Conservation (phyloP, 1,140 invertebrate genomes). For the Cyclina sinensis region DNA sequence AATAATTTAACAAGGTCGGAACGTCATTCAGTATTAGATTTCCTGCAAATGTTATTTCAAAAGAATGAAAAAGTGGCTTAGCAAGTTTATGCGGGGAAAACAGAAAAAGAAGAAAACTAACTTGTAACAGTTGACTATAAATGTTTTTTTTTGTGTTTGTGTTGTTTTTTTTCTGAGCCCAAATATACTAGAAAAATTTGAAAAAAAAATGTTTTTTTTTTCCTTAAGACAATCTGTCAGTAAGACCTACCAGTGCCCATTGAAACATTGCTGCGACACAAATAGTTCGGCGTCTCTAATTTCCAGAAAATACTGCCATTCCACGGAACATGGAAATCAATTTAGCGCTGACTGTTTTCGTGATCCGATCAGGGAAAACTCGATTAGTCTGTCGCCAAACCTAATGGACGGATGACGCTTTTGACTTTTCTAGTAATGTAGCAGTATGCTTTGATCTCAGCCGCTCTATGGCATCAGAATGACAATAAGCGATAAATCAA, state of each 20-base stretch:
- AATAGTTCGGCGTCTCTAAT: conserved; percentile 46
- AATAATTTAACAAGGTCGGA: too few species aligned
- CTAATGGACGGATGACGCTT: conserved; percentile 61
- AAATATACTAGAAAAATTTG: too few species aligned
- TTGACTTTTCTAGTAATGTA: conserved; percentile 50
- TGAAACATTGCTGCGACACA: conserved; percentile 32
- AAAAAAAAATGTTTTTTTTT: too few species aligned
- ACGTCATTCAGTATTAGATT: too few species aligned
- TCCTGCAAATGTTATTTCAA: too few species aligned
- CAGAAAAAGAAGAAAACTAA: too few species aligned
- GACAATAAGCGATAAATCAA: conserved; percentile 65
- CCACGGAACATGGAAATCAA: conserved; percentile 58
- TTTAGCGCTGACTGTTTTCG: conserved; percentile 60
- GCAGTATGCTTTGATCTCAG: conserved; percentile 62
- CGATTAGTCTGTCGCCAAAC: conserved; percentile 63
- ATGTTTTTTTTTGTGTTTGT: too few species aligned
- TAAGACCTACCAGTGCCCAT: neutral
- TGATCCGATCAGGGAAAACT: conserved; percentile 55
- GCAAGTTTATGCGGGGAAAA: too few species aligned
- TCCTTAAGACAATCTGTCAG: conserved; percentile 11
- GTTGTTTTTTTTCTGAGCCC: too few species aligned
- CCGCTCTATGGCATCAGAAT: conserved; percentile 52
- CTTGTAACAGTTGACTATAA: too few species aligned
- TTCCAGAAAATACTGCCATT: conserved; percentile 51
- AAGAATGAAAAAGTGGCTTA: too few species aligned